Conservation (phyloP, 2,797 vertebrate species). For the Anguilla pacifica region DNA sequence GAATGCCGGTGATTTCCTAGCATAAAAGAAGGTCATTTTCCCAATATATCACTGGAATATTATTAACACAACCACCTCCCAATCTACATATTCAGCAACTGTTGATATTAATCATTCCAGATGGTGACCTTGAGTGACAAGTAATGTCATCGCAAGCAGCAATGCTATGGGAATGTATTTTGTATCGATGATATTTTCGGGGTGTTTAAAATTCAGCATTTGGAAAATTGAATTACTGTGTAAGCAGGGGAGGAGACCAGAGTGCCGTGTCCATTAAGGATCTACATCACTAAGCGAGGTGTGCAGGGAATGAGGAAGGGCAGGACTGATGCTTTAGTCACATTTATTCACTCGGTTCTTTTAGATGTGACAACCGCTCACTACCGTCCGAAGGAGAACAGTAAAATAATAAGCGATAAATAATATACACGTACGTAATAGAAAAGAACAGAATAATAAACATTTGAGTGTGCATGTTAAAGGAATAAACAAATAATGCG, state of each 20-base stretch:
- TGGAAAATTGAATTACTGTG: constrained; percentile 31
- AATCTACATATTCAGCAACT: constrained; percentile 38
- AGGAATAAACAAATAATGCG: not conserved
- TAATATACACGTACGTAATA: not conserved
- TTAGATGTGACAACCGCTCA: not conserved
- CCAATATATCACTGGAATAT: constrained; percentile 30
- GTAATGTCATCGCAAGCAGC: constrained; percentile 28
- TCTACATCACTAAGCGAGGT: constrained; percentile 6
- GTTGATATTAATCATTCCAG: constrained; percentile 33
- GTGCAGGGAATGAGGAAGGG: not conserved
- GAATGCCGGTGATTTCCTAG: constrained; percentile 17
- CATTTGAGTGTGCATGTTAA: not conserved
- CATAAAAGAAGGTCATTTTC: constrained; percentile 33
- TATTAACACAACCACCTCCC: constrained; percentile 33
- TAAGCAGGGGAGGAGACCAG: constrained; percentile 21
- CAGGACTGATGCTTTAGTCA: not conserved
- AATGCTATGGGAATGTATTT: constrained; percentile 12
- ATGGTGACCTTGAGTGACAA: constrained; percentile 32
- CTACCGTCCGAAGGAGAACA: not conserved
- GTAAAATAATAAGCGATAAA: not conserved
- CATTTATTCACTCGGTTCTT: not conserved
- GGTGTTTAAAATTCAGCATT: constrained; percentile 20
- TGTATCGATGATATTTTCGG: constrained; percentile 24
- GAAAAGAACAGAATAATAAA: not conserved
- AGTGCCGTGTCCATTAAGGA: constrained; percentile 7